Evolutionary conservation across 2,113 vertebrate genomes (phyloP).

Genomic region (Notothenia coriiceps): DNA sequence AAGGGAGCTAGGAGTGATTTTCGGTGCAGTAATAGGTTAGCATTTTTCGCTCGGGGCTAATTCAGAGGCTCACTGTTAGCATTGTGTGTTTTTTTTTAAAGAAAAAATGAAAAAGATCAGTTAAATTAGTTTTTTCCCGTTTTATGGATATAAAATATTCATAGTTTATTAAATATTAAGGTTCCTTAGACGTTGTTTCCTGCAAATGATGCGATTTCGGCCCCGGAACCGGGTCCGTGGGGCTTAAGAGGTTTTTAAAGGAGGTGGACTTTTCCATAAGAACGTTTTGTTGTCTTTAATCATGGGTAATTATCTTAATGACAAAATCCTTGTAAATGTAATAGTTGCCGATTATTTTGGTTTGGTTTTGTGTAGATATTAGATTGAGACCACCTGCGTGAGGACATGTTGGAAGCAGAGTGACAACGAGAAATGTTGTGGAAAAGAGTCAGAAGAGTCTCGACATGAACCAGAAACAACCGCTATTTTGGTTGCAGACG

Average conservation of each 20-base stretch:
- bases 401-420: conserved; percentile 29
- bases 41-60: too few species aligned
- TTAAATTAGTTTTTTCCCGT: too few species aligned
- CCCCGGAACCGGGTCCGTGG: too few species aligned
- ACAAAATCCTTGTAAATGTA: not conserved
- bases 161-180: too few species aligned
- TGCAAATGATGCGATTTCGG: too few species aligned
- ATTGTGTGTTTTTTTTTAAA: too few species aligned
- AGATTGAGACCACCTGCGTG: conserved; percentile 46
- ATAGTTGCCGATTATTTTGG: not conserved
- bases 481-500: conserved; percentile 29
- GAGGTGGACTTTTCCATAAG: not conserved
- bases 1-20: too few species aligned
- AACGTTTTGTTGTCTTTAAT: not conserved
- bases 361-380: conserved; percentile 44
- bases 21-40: too few species aligned
- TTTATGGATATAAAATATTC: too few species aligned
- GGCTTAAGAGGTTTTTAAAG: not conserved
- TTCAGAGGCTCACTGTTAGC: too few species aligned
- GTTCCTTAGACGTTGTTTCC: too few species aligned
- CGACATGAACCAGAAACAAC: conserved; percentile 51
- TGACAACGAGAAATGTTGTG: conserved; percentile 11
- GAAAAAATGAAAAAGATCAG: too few species aligned
- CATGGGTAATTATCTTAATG: not conserved
- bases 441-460: conserved; percentile 22